Percentiles rank a stretch among this genome's conserved stretches.
Conservation (phyloP, 2,113 vertebrate genomes). For the Otus sunia region DNA sequence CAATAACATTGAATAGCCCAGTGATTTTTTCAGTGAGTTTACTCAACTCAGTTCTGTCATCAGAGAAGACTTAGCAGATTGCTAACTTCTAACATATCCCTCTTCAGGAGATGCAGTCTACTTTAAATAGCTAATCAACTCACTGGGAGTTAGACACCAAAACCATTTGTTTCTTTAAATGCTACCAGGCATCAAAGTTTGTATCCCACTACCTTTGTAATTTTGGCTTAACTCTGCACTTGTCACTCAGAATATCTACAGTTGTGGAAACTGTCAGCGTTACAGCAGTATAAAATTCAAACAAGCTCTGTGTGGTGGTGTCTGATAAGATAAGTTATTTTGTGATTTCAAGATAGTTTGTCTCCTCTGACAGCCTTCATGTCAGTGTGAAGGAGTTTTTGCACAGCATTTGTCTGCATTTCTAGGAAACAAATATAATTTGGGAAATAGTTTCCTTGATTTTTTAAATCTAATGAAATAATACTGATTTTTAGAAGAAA, state of each 20-base stretch:
- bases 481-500: neutral
- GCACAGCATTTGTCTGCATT: neutral
- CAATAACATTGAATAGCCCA: neutral
- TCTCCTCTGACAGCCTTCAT: constrained; percentile 10
- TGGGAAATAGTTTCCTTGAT: neutral
- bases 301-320: constrained; percentile 6
- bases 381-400: neutral
- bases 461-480: neutral
- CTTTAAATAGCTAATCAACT: neutral
- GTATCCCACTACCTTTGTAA: neutral
- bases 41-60: neutral
- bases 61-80: neutral
- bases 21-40: neutral
- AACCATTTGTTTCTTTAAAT: neutral
- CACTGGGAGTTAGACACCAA: neutral
- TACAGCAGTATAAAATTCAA: neutral
- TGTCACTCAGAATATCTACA: neutral
- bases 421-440: neutral
- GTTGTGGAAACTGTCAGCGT: neutral
- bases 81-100: neutral
- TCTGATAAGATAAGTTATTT: constrained; percentile 53
- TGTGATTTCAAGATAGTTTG: constrained; percentile 39
- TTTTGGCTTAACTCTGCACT: neutral
- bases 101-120: neutral
- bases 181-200: neutral